Evolutionary conservation across 2,797 vertebrate species (phyloP).

Genomic region (Thamnophis elegans): DNA sequence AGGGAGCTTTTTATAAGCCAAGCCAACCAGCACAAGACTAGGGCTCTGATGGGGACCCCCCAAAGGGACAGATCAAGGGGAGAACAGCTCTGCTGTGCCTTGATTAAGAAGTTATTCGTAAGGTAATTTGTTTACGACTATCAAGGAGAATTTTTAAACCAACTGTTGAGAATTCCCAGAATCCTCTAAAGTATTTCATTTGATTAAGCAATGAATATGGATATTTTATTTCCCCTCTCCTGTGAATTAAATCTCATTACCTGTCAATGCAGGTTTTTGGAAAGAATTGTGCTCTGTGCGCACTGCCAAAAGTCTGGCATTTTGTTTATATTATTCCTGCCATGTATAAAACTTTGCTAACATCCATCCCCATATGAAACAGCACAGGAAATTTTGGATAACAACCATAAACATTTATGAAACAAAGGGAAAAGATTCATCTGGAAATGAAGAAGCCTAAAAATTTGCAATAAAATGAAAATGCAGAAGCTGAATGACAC

Average conservation of each 20-base stretch:
- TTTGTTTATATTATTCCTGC: conserved; percentile 30
- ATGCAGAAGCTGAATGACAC: neutral
- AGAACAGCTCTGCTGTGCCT: conserved; percentile 68
- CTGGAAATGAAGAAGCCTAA: neutral
- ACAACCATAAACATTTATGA: conserved; percentile 53
- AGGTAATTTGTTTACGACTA: conserved; percentile 79
- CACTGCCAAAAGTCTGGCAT: conserved; percentile 60
- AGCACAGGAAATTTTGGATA: conserved; percentile 59
- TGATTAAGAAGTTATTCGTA: conserved; percentile 78
- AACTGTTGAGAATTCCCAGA: conserved; percentile 71
- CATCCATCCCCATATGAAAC: conserved; percentile 46
- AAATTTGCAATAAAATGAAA: neutral
- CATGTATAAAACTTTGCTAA: conserved; percentile 52
- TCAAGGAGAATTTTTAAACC: conserved; percentile 70
- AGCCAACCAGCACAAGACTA: conserved; percentile 65
- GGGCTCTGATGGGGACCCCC: conserved; percentile 76
- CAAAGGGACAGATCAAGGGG: conserved; percentile 78
- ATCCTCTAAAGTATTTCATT: conserved; percentile 72
- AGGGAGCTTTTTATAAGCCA: conserved; percentile 72
- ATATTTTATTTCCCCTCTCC: conserved; percentile 61
- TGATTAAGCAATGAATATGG: conserved; percentile 78
- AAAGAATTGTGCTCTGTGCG: conserved; percentile 42
- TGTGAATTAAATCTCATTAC: conserved; percentile 74
- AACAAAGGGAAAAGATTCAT: neutral
- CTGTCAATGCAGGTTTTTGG: conserved; percentile 67